Evolutionary conservation across 2,888 invertebrate genomes (phyloP).

Genomic region (Branchellion lobata): DNA sequence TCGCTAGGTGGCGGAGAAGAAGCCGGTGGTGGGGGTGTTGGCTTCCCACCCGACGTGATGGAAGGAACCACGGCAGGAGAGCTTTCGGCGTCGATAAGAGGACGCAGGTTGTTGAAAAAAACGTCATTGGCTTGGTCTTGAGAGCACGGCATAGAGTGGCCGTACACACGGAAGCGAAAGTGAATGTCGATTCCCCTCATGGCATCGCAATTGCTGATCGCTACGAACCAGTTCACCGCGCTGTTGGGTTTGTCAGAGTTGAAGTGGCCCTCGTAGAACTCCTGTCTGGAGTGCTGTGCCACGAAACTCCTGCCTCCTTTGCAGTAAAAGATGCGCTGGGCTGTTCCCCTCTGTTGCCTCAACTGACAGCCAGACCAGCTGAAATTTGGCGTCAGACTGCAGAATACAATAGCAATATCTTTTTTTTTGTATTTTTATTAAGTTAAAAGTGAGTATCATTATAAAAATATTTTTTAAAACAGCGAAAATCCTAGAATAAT

Average conservation of each 20-base stretch:
- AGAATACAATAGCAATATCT: neutral
- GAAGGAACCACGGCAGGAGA: neutral
- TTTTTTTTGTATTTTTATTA: too few species aligned
- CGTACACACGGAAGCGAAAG: constrained; percentile 47
- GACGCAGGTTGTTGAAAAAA: constrained; percentile 1
- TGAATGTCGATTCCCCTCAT: constrained; percentile 47
- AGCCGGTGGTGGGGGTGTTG: neutral
- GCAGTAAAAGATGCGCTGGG: constrained; percentile 44
- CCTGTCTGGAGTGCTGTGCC: constrained; percentile 1
- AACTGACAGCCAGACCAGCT: constrained; percentile 49
- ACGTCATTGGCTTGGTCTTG: neutral
- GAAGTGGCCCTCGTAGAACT: neutral
- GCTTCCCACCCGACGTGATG: neutral
- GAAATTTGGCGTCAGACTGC: constrained; percentile 48
- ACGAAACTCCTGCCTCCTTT: constrained; percentile 48
- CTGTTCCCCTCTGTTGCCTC: constrained; percentile 18
- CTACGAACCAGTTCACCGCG: constrained; percentile 45
- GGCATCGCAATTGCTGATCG: constrained; percentile 49
- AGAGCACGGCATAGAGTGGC: constrained; percentile 46
- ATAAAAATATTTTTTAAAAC: neutral
- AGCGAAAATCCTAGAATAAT: too few species aligned
- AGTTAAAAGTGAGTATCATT: too few species aligned
- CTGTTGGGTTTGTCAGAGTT: neutral
- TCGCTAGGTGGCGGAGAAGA: too few species aligned
- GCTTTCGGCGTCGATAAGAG: neutral